A percentile compares a stretch with the other conserved stretches of the same genome.
These are phyloP conservation scores for Ciconia nigra DNA, from an alignment of 2,797 vertebrate species.

Conservation along the genomic window DNA sequence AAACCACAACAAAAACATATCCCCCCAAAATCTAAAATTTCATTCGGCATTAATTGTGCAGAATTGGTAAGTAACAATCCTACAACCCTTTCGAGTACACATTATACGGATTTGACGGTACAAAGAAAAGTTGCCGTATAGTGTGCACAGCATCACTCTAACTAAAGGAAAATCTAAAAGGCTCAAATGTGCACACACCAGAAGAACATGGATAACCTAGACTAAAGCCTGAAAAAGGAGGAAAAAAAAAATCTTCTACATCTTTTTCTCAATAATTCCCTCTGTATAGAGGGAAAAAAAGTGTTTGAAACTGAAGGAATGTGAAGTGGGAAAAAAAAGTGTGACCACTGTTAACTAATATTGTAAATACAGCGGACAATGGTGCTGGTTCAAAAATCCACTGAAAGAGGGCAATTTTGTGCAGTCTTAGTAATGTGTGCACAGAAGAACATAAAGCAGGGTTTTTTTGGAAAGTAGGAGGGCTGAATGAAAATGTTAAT, in stretches of 20 bases:
- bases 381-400: not conserved
- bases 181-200: not conserved
- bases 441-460: not conserved
- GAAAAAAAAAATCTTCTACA: not conserved
- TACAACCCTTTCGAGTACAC: not conserved
- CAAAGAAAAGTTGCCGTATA: not conserved
- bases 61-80: not conserved
- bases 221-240: not conserved
- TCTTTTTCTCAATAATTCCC: not conserved
- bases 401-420: not conserved
- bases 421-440: not conserved
- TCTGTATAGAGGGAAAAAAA: not conserved
- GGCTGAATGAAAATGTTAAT: conserved; percentile 51
- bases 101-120: not conserved
- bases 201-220: not conserved
- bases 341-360: not conserved
- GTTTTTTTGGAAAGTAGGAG: conserved; percentile 12
- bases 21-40: not conserved
- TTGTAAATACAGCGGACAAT: not conserved
- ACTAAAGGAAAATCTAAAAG: not conserved
- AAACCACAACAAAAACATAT: not conserved
- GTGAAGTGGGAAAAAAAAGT: fast-evolving
- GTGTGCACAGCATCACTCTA: not conserved
- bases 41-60: not conserved
- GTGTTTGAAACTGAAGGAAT: not conserved